Evolutionary conservation across 1,140 invertebrate genomes (phyloP).

Genomic region (Hycleus phaleratus): DNA sequence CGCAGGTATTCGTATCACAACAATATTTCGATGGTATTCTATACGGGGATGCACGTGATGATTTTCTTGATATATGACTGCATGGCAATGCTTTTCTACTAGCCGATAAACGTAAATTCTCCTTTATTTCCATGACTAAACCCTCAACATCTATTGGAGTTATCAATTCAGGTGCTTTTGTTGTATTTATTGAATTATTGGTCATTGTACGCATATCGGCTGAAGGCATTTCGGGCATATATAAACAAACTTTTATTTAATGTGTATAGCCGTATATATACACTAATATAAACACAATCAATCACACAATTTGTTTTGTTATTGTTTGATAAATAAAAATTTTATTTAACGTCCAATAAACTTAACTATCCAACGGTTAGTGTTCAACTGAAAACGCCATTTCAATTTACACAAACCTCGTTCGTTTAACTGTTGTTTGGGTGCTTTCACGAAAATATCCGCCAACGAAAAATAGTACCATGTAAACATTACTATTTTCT

Average conservation of each 20-base stretch:
- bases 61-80: conserved; percentile 36
- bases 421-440: conserved; percentile 30
- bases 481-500: conserved; percentile 25
- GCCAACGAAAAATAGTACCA: conserved; percentile 31
- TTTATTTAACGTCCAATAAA: neutral
- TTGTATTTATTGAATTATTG: conserved; percentile 16
- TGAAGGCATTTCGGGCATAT: conserved; percentile 33
- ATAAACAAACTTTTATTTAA: conserved; percentile 1
- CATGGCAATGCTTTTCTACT: conserved; percentile 35
- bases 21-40: conserved; percentile 44
- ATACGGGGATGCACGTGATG: conserved; percentile 53
- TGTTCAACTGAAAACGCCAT: conserved; percentile 9
- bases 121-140: conserved; percentile 61
- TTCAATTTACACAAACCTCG: conserved; percentile 15
- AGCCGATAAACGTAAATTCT: conserved; percentile 54
- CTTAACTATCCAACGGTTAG: conserved; percentile 1
- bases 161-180: conserved; percentile 29
- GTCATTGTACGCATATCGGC: conserved; percentile 32
- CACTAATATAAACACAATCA: neutral
- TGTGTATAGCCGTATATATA: neutral
- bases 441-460: conserved; percentile 32
- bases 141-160: conserved; percentile 49
- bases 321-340: conserved; percentile 5
- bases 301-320: neutral
- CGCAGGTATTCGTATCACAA: conserved; percentile 38